Evolutionary conservation across 2,113 vertebrate species (phyloP), one percentile per base, ranked within the genome.

Genomic region (Silurus glanis): DNA sequence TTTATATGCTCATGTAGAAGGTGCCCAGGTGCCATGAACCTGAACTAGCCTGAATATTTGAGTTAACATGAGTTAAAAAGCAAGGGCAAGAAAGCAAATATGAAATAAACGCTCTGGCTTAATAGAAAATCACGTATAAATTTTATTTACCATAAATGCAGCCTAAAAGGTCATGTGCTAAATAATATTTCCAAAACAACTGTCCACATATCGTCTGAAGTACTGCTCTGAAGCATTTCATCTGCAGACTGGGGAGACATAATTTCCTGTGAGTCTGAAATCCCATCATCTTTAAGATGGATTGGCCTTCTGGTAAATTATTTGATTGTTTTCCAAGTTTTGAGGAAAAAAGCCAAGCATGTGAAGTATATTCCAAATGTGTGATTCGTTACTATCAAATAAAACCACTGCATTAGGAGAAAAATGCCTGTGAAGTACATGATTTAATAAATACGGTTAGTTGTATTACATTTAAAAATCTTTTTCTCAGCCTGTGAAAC

Each of bases 201-300:
- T 66, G 17, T 64, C 58, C 59, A 64, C 58, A 75, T 75, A 64
- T 64, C 19, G 47, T 53, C 80, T 82, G 78, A 85, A 80, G 84
- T 71, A 45, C 84, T 71, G 76, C 56, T 86, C 85, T 64, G 25
- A 64, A 81, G 80, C 85, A 64, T 53, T 64, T 75, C 80, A 82
- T 82, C 67, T 51, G 13, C 64, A 80, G 51, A 59, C 76, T 80
- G 56, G 76, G 76, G 84, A 85, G 84, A 80, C 79, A 74, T 86
- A 49, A 74, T 86, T 86, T 86, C 85, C 85, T 82, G 78, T 74
- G 67, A 82, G 67, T 74, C 85, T 82, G 69, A 86, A 86, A 86
- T 82, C 69, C 69, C 80, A 75, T 82, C 80, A 76, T 86, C 67
- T 82, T 62, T 55, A 82, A 86, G 80, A 86, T 86, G n/a, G 56